Evolutionary conservation across 2,888 invertebrate genomes (phyloP).

Genomic region (Epinotia demarniana): DNA sequence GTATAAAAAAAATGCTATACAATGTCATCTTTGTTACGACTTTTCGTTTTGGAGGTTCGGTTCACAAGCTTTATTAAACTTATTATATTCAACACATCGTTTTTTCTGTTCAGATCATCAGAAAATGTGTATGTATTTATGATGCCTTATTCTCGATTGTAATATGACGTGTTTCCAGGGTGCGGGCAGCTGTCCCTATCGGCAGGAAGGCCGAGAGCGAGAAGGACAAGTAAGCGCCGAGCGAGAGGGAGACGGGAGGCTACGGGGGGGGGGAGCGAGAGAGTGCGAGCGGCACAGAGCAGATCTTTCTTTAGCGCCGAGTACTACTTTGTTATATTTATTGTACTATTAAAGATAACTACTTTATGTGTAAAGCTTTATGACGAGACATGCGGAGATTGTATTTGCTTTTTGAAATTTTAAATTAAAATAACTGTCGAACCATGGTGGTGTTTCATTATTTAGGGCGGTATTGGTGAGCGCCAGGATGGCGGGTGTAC

Average conservation of each 20-base stretch:
- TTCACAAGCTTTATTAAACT: too few relatives aligned
- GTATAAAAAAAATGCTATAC: too few relatives aligned
- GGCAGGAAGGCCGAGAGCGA: constrained; percentile 94
- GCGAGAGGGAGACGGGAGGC: constrained; percentile 49
- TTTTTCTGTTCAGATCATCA: too few relatives aligned
- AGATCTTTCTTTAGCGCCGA: constrained; percentile 62
- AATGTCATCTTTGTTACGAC: too few relatives aligned
- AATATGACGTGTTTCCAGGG: constrained; percentile 80
- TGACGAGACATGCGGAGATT: constrained; percentile 83
- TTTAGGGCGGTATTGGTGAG: too few relatives aligned
- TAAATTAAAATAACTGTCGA: constrained; percentile 84
- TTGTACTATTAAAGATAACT: constrained; percentile 76
- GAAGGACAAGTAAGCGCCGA: constrained; percentile 89
- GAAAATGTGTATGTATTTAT: too few relatives aligned
- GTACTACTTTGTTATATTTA: constrained; percentile 82
- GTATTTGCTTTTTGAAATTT: constrained; percentile 85
- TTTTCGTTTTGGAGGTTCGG: too few relatives aligned
- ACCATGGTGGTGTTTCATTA: constrained; percentile 61
- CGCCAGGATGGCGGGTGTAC: too few relatives aligned
- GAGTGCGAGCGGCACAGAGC: constrained; percentile 51
- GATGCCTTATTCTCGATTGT: not conserved
- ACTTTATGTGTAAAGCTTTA: constrained; percentile 84
- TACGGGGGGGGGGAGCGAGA: constrained; percentile 59
- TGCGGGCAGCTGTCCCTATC: constrained; percentile 94
- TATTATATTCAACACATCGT: too few relatives aligned